Conservation (phyloP, 2,888 invertebrate species). For the Torymus texanus region DNA sequence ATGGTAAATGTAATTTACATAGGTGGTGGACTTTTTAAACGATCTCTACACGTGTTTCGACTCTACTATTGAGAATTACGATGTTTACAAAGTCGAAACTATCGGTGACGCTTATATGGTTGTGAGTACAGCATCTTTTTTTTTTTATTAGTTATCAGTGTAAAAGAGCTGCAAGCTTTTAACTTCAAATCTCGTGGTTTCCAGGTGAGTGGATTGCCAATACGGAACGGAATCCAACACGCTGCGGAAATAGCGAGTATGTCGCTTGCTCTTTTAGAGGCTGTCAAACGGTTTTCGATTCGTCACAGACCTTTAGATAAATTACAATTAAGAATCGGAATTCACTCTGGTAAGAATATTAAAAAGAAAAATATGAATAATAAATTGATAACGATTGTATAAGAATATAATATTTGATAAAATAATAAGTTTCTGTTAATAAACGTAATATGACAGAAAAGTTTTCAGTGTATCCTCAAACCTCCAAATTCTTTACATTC, state of each 20-base stretch:
- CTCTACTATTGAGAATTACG: slow-evolving; percentile 93
- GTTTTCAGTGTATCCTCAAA: too few species aligned
- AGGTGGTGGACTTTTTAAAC: slow-evolving; percentile 95
- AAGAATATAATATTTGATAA: neutral
- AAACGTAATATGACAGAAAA: too few species aligned
- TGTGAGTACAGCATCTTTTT: slow-evolving; percentile 76
- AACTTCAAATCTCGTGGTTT: slow-evolving; percentile 38
- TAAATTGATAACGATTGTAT: too few species aligned
- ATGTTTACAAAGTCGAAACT: slow-evolving; percentile 95
- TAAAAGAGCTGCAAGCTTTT: too few species aligned
- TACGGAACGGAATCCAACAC: slow-evolving; percentile 91
- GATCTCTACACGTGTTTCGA: slow-evolving; percentile 97
- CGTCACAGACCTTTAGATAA: slow-evolving; percentile 90
- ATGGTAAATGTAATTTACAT: slow-evolving; percentile 73
- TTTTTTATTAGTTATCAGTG: neutral
- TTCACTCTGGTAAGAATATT: slow-evolving; percentile 84
- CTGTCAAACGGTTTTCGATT: slow-evolving; percentile 90
- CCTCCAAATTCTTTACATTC: neutral
- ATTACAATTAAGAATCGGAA: slow-evolving; percentile 90
- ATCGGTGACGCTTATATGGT: slow-evolving; percentile 96
- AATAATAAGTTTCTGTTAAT: neutral
- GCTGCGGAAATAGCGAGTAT: slow-evolving; percentile 96
- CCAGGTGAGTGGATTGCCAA: slow-evolving; percentile 90
- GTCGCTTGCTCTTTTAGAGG: slow-evolving; percentile 90
- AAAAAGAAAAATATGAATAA: too few species aligned